Base-by-base conservation (phyloP, 2,888 invertebrate genomes). In the Ochropleura plecta region DNA sequence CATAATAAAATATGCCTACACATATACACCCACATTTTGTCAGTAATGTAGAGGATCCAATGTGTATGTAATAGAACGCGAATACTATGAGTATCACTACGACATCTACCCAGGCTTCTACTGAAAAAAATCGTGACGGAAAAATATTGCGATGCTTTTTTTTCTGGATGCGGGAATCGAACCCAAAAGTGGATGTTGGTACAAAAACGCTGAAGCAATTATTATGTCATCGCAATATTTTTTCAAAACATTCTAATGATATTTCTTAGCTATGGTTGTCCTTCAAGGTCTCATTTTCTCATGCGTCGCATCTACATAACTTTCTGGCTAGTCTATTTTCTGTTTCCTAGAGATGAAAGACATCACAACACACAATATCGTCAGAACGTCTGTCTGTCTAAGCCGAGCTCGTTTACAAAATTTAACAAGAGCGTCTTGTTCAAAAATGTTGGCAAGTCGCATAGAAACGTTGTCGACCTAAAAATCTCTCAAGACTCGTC, bases 391-490 rank as follows among this genome's bases (percentile, higher is more conserved):
- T 70, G 70, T 76, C 76, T 71, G 75, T 84, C 67, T 76, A 63
- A 76, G 64, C 57, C 70, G 46, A 65, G 73, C 68, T 80, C 79
- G 79, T 79, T 86, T 86, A 78, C 74, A 78, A 30, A 30, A 79
- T 85, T 73, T 75, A 71, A 79, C 85, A 77, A 85, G 76, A 87
- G 62, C 60, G 74, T 74, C 76, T 82, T 76, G 73, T 81, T 82
- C 62, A 73, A 83, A 83, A 82, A 84, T 82, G 78, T 87, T 87
- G 88, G 86, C 86, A 88, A 79, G 57, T 55, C 68, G 77, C 79
- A 79, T 85, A 72, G 80, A 77, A 81, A 63, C 73, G 70, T 78
- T 76, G 86, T 79, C 81, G 88, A 87, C 84, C 88, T 84, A 84
- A 82, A 87, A 87, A 81, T 82, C 79, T 78, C 66, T 75, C 70